phyloP scores from a whole-genome alignment of 2,113 vertebrate genomes.

The Dipodomys merriami region DNA sequence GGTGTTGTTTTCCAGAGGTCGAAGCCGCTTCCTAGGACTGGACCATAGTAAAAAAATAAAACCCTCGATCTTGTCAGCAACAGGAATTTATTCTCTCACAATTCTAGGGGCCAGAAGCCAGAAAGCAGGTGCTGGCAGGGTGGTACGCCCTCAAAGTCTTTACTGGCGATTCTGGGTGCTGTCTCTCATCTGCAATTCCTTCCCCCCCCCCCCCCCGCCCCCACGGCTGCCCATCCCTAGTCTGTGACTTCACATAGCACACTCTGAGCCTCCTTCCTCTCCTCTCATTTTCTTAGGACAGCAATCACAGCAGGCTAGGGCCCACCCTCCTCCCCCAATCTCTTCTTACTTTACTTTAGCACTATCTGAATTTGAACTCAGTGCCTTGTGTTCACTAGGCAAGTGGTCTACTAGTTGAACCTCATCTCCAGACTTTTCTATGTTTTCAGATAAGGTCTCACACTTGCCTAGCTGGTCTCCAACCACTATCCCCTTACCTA shows the following conservation, averaged over 20 bases:
- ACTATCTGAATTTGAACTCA: no score
- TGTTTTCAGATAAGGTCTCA: no score
- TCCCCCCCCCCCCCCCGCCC: accelerated
- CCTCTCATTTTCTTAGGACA: not conserved
- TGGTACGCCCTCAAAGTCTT: not conserved
- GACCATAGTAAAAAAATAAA: no score
- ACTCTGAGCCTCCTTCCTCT: not conserved
- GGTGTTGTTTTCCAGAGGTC: not conserved
- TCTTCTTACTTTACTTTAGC: not conserved
- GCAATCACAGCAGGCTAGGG: no score
- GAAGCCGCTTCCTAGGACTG: not conserved
- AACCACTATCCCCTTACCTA: no score
- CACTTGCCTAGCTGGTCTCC: no score
- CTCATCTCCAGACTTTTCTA: no score
- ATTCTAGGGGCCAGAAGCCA: not conserved
- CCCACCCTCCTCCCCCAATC: not conserved
- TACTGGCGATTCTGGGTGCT: no score
- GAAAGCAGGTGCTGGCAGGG: not conserved
- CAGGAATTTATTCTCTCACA: not conserved
- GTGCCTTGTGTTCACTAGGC: no score
- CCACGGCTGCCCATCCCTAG: not conserved
- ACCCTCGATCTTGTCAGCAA: no score
- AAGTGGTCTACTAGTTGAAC: no score
- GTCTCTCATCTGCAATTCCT: not conserved
- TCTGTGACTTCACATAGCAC: not conserved